phyloP scores from a whole-genome alignment of 2,888 invertebrate genomes.

The Pristionchus mayeri region DNA sequence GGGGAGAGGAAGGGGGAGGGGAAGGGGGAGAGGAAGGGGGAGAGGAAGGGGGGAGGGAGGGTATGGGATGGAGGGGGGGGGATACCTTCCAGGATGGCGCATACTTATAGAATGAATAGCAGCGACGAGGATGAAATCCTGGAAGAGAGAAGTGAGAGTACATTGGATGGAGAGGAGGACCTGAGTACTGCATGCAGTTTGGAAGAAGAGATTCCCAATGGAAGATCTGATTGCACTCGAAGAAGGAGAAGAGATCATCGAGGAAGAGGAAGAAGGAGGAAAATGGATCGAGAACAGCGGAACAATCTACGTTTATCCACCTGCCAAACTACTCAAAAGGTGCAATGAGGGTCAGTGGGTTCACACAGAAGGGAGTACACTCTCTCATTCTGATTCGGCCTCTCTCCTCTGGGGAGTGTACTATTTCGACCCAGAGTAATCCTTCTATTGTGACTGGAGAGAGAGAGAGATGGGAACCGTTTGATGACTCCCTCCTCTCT shows the following conservation, averaged over 20 bases:
- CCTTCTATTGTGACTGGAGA: background rate
- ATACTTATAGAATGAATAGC: background rate
- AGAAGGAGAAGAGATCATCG: background rate
- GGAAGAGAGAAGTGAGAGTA: background rate
- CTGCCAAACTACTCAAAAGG: background rate
- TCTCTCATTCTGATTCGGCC: background rate
- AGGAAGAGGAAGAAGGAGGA: background rate
- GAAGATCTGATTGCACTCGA: conserved; percentile 23
- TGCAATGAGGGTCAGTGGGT: background rate
- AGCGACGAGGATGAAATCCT: conserved; percentile 15
- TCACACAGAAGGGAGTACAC: background rate
- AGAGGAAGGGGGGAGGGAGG: background rate
- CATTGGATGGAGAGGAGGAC: background rate
- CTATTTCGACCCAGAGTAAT: background rate
- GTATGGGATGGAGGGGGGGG: background rate
- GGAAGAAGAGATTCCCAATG: background rate
- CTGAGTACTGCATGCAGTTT: conserved; percentile 13
- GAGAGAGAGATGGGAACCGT: background rate
- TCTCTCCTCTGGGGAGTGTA: background rate
- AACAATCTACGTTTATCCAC: background rate
- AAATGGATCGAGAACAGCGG: background rate
- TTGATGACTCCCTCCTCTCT: background rate
- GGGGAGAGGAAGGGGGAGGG: background rate
- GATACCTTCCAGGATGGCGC: background rate
- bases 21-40: no score